These are phyloP conservation scores for Graphium colonna DNA, from an alignment of 2,888 invertebrate genomes.

Conservation along the genomic window DNA sequence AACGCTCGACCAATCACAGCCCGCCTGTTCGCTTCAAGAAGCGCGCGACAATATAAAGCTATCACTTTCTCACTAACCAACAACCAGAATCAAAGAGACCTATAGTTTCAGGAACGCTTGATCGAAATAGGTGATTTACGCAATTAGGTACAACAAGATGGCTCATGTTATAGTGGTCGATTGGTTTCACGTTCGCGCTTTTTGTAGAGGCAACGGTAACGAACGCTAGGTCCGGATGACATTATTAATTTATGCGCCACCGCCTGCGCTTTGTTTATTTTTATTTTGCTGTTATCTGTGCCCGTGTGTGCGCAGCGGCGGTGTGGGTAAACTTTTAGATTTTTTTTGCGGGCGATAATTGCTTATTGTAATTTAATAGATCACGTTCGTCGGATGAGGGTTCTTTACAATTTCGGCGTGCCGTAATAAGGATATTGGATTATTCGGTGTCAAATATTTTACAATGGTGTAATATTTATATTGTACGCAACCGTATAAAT, in stretches of 20 bases:
- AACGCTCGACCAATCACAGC: constrained; percentile 58
- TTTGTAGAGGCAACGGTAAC: constrained; percentile 35
- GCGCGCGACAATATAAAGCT: constrained; percentile 32
- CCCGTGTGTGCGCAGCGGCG: constrained; percentile 1
- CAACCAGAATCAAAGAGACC: constrained; percentile 20
- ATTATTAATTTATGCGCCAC: constrained; percentile 69
- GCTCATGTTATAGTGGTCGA: constrained; percentile 34
- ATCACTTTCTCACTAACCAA: constrained; percentile 45
- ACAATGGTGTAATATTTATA: no score
- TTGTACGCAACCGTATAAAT: no score
- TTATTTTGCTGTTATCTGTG: constrained; percentile 25
- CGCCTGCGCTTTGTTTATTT: constrained; percentile 36
- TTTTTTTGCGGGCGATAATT: not conserved
- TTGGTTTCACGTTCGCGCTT: constrained; percentile 30
- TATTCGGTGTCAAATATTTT: no score
- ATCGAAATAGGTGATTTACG: constrained; percentile 7
- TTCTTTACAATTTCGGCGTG: not conserved
- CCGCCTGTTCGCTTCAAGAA: constrained; percentile 35
- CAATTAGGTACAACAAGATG: constrained; percentile 25
- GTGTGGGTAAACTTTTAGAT: constrained; percentile 9
- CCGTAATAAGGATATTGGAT: no score
- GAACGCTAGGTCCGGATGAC: constrained; percentile 54
- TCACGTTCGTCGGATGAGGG: not conserved
- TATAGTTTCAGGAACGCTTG: constrained; percentile 11
- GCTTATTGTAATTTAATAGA: not conserved